Evolutionary conservation across 2,888 invertebrate genomes (phyloP).

Genomic region (Gari tellinella): DNA sequence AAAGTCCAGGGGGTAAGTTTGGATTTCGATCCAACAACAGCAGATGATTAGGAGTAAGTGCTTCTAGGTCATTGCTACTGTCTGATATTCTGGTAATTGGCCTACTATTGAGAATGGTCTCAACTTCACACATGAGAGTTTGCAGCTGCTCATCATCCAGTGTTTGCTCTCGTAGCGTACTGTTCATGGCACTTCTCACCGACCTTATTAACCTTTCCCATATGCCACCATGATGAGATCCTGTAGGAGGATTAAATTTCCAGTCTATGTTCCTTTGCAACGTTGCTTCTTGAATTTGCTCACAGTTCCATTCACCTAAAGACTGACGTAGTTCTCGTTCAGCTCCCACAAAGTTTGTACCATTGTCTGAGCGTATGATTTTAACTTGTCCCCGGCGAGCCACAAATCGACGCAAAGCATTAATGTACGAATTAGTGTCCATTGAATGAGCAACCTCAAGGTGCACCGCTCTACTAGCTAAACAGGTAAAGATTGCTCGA

Average conservation of each 20-base stretch:
- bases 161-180: constrained; percentile 29
- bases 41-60: constrained; percentile 52
- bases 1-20: constrained; percentile 33
- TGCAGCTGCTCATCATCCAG: constrained; percentile 44
- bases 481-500: constrained; percentile 55
- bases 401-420: constrained; percentile 39
- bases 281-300: constrained; percentile 6
- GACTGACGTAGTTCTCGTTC: background rate
- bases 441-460: constrained; percentile 43
- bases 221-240: constrained; percentile 37
- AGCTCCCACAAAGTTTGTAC: constrained; percentile 50
- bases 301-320: background rate
- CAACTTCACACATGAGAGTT: constrained; percentile 55
- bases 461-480: constrained; percentile 46
- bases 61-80: constrained; percentile 29
- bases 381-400: constrained; percentile 34
- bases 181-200: constrained; percentile 20
- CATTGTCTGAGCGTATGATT: constrained; percentile 42
- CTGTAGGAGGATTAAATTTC: constrained; percentile 48
- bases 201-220: constrained; percentile 37
- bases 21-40: constrained; percentile 9
- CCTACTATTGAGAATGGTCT: constrained; percentile 46
- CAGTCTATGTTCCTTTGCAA: constrained; percentile 39
- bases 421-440: constrained; percentile 39
- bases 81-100: constrained; percentile 45